phyloP scores from a whole-genome alignment of 2,888 invertebrate genomes.

The Carterocephalus palaemon region DNA sequence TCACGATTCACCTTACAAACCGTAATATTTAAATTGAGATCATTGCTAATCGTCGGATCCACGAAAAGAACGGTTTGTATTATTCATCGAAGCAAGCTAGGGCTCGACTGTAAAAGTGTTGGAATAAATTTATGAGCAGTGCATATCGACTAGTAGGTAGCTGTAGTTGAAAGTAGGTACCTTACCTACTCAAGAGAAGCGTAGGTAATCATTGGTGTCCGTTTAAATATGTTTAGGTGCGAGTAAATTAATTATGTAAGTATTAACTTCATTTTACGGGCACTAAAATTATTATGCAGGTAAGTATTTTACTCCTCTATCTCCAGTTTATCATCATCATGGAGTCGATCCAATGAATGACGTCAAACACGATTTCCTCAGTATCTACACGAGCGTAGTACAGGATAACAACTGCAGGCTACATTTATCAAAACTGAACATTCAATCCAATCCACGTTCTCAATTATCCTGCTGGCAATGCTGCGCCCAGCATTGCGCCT shows the following conservation, averaged over 20 bases:
- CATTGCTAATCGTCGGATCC: conserved; percentile 6
- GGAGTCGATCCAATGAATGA: no score
- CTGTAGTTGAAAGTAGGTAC: no score
- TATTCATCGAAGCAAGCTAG: conserved; percentile 11
- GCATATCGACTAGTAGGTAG: background rate
- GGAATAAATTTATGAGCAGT: conserved; percentile 4
- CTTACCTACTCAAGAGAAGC: no score
- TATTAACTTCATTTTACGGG: no score
- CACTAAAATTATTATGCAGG: no score
- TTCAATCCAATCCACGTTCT: conserved; percentile 17
- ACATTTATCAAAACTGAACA: conserved; percentile 15
- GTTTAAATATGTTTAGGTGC: no score
- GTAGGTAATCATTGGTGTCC: no score
- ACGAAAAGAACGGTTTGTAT: conserved; percentile 11
- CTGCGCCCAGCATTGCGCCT: conserved; percentile 24
- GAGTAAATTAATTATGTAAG: no score
- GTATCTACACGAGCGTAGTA: conserved; percentile 4
- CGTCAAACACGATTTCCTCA: no score
- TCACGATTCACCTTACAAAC: conserved; percentile 39
- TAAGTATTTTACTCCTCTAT: no score
- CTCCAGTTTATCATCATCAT: no score
- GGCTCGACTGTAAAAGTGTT: conserved; percentile 11
- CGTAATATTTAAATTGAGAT: conserved; percentile 64
- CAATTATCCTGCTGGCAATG: conserved; percentile 20
- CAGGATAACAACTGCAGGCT: conserved; percentile 1